Evolutionary conservation across 2,797 vertebrate genomes (phyloP), one percentile per base, ranked within the genome.

Genomic region (Pantherophis vulpinus): DNA sequence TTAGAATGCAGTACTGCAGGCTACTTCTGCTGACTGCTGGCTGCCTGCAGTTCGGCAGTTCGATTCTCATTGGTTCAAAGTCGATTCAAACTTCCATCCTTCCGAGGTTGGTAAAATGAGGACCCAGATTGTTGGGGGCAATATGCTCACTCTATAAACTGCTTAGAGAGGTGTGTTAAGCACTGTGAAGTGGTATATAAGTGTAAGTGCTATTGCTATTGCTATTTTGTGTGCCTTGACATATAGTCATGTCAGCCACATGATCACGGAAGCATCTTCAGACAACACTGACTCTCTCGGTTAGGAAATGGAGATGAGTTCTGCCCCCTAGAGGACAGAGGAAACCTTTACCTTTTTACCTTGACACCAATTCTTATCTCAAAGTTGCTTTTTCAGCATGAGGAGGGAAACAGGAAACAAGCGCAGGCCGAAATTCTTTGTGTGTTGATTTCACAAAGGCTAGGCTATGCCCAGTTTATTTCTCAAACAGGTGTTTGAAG

Each of bases 401-500:
- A 83, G 63, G 16, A 18, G 4, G 14, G 32, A 90, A 12, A 25
- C 25, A 61, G 23, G 25, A 42, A 61, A 61, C 32, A 90, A 70
- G 23, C 27, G 3, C 8, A 51, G 42, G n/a, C 32, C 4, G 47
- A 83, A 89, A 27, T 83, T 51, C 14, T 88, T 83, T 55, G 23
- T 18, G 61, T 25, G 25, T 27, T 16, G 70, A 61, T 16, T 86
- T 90, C 25, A 56, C 37, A 54, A 8, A 61, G 27, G 58, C 87
- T 42, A 32, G 20, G 37, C 23, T 54, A 18, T 83, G 58, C 86
- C 1, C 4, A 88, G 88, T 89, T 83, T 89, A 91, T 96, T 96
- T 95, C 90, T 95, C 95, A 89, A 95, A 96, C 1, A 92, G 90
- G 4, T 56, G 59, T 51, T 94, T 90, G 25, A 55, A 94, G 20